Evolutionary conservation across 2,888 invertebrate species (phyloP), one percentile per base, ranked within the genome.

Genomic region (Spicauda simplicius): DNA sequence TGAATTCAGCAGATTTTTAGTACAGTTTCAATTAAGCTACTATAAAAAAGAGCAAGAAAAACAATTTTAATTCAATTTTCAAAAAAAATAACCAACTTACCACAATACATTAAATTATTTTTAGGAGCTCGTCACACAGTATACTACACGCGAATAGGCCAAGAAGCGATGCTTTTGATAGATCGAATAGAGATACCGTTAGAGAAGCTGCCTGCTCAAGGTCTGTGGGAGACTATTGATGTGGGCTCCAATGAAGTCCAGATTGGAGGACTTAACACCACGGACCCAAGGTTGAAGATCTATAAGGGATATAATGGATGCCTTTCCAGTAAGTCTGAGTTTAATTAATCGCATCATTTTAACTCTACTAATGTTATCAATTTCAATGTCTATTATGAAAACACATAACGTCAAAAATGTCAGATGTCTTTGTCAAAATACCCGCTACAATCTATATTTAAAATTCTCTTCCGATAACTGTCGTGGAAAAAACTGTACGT

Each of bases 241-340:
- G 87, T 94, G 56, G 96, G 97, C 10, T 95, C 96, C 16, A 97
- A 97, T 82, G 97, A 97, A 78, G 97, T 97, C 11, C 97, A 97
- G 84, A 95, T 98, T 63, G 97, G 97, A 12, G 98, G 98, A 25
- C 94, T 97, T 16, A 97, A 97, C 77, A 97, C 97, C 6, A 96
- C 96, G 5, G 97, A 97, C 82, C 96, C 96, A 4, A 94, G 97
- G 72, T 96, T 98, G 76, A 95, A 95, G 70, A 96, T 96, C 69
- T 98, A 97, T 81, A 97, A 97, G 80, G 97, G 97, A 74, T 98
- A 97, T 85, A 97, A 96, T 78, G 98, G 98, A 66, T 98, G 98
- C 85, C 93, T 98, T 71, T 97, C 98, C 72, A 98, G 98, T 98
- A 89, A 95, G 96, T 95, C 62, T 56, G 41, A 33, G 11, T 16